Evolutionary conservation across 2,888 invertebrate genomes (phyloP), one percentile per base, ranked within the genome.

Genomic region (Ligdia adustata): DNA sequence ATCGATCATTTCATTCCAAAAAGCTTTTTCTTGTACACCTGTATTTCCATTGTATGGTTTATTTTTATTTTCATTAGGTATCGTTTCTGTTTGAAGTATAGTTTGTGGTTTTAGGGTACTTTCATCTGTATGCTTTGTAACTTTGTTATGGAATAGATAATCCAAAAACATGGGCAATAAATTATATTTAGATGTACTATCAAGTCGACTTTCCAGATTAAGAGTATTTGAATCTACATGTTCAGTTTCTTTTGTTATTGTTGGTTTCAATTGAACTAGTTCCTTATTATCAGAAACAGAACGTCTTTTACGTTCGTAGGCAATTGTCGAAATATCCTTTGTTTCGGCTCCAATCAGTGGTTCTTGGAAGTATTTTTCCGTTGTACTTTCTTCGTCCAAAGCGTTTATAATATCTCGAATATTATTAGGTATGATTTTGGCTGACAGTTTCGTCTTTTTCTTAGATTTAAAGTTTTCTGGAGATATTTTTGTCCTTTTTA

Each of bases 341-440:
- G 69, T 69, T 68, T 89, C 87, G 16, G 69, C 79, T 57, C 71
- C 82, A 34, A 60, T 61, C 27, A 84, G 66, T 53, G 64, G 72
- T 52, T 75, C 60, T 51, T 73, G 62, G 2, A 67, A 51, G 20
- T 57, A 45, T 44, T 56, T 58, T 42, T 67, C 48, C 13, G 55
- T 38, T 20, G 41, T 58, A 4, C 69, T 62, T 4, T 75, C 70
- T 27, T 53, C 63, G 57, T 86, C 77, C 41, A 88, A 57, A 31
- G 72, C 76, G 51, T 84, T 67, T 45, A 90, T 87, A 41, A 90
- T 80, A 54, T 90, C 89, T 31, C 70, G 75, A 56, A 90, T 89
- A 55, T 88, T 90, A 65, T 47, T 35, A 4, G 47, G 47, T 6
- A 31, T n/a, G 4, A 0, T 0, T 27, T 40, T 41, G 6, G n/a